Conservation (phyloP, 1,140 invertebrate genomes). For the Stegodyphus dumicola region DNA sequence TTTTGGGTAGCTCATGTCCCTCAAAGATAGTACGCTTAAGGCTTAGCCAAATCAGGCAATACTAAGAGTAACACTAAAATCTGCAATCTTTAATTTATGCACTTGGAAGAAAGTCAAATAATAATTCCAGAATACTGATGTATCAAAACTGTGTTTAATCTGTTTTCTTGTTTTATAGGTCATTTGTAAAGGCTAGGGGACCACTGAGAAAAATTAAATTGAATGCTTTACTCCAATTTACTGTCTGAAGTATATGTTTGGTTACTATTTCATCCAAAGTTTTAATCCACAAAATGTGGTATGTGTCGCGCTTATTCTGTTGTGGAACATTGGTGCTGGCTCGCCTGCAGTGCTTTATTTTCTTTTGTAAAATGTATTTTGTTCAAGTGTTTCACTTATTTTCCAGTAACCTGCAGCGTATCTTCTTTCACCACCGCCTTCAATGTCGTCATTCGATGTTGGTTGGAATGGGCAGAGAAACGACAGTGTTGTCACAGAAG, state of each 20-base stretch:
- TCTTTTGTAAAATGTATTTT: constrained; percentile 43
- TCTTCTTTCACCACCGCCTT: constrained; percentile 50
- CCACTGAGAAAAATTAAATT: neutral
- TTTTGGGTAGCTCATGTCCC: too few species aligned
- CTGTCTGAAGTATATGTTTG: neutral
- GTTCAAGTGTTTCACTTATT: constrained; percentile 52
- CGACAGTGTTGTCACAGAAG: constrained; percentile 49
- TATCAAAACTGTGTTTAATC: neutral
- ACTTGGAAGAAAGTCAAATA: too few species aligned
- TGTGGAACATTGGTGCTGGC: constrained; percentile 17
- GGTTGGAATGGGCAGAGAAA: constrained; percentile 60
- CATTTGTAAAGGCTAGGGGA: neutral
- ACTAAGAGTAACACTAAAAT: too few species aligned
- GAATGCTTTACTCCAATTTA: constrained; percentile 15
- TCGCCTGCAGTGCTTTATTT: constrained; percentile 49
- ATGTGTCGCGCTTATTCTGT: constrained; percentile 28
- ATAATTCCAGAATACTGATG: too few species aligned
- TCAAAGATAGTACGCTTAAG: too few species aligned
- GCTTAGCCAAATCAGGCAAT: too few species aligned
- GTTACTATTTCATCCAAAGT: neutral
- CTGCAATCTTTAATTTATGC: too few species aligned
- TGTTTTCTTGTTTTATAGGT: neutral
- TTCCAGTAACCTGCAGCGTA: constrained; percentile 55
- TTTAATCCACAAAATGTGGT: neutral
- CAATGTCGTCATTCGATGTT: constrained; percentile 56